Evolutionary conservation across 2,113 vertebrate genomes (phyloP), one percentile per base, ranked within the genome.

Genomic region (Oceanites oceanicus): DNA sequence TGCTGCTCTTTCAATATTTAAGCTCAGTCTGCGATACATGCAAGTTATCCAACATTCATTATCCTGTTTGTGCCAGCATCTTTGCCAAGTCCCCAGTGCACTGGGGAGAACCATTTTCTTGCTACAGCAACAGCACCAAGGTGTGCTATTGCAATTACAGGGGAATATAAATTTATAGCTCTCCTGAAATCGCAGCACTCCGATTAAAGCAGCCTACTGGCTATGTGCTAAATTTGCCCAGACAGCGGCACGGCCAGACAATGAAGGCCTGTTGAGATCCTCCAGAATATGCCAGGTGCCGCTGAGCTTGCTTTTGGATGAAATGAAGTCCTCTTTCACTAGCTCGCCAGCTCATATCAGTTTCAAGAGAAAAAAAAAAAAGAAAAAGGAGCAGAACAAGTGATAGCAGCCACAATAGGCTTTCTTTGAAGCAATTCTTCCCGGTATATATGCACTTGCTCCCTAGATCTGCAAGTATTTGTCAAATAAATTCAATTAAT

Each of bases 201-300:
- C 87, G 45, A 36, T 86, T 83, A 76, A 88, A 88, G 91, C 93
- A 94, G 76, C 93, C 72, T 68, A 67, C 52, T 11, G 52, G 92
- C 88, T 44, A 42, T 42, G 88, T 70, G 88, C 95, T 96, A 74
- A 87, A 95, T 96, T 84, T 80, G 92, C 93, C 84, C 92, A 83
- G 90, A 74, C 92, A 93, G 94, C 17, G 2, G 67, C 92, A 86
- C 5, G 16, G 72, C 83, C 62, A 80, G 86, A 92, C 88, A 88
- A 78, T 44, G 85, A 45, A 10, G 50, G 73, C 85, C 81, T 83
- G 88, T 68, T n/a, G 94, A 90, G 95, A 88, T 88, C 52, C 87
- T 87, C 67, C 1, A 10, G 76, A 67, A 71, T 14, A 61, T 10
- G 12, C 44, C 44, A 0, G 65, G 83, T 40, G 76, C 88, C 3